Conservation (phyloP, 1,140 invertebrate species). For the Drosophila nigromelanica region DNA sequence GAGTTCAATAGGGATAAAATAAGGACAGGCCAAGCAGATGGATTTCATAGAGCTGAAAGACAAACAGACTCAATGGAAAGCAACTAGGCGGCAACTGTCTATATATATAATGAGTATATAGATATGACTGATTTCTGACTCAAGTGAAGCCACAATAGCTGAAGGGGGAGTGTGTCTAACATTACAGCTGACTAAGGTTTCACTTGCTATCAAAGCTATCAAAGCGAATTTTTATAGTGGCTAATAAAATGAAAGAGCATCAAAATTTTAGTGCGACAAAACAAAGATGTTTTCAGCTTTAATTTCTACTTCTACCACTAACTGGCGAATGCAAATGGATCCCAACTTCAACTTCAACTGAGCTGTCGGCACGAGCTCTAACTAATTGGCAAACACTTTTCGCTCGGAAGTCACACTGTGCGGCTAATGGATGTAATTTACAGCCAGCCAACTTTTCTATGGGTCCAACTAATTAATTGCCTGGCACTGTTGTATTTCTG, state of each 20-base stretch:
- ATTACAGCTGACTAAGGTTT: slow-evolving; percentile 44
- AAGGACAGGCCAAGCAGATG: slow-evolving; percentile 37
- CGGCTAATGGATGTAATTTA: slow-evolving; percentile 77
- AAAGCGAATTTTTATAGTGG: slow-evolving; percentile 24
- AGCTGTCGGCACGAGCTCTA: slow-evolving; percentile 37
- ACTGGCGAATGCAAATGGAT: slow-evolving; percentile 59
- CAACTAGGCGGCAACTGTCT: slow-evolving; percentile 13
- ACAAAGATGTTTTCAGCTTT: no score
- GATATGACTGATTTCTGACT: slow-evolving; percentile 17
- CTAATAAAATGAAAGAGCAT: slow-evolving; percentile 40
- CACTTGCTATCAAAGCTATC: slow-evolving; percentile 21
- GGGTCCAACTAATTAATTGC: slow-evolving; percentile 42
- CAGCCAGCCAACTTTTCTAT: slow-evolving; percentile 56
- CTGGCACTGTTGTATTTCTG: neutral
- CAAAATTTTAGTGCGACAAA: slow-evolving; percentile 11
- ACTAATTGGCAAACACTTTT: slow-evolving; percentile 77
- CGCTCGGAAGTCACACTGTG: slow-evolving; percentile 73
- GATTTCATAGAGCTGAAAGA: slow-evolving; percentile 44
- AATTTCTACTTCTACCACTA: slow-evolving; percentile 8
- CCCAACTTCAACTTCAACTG: neutral
- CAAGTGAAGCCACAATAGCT: slow-evolving; percentile 26
- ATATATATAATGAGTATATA: slow-evolving; percentile 12
- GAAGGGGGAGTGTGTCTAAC: slow-evolving; percentile 12
- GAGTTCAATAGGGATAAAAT: slow-evolving; percentile 25
- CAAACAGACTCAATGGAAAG: slow-evolving; percentile 40